Percentiles rank a stretch among this genome's conserved stretches.
Conservation (phyloP, 2,888 invertebrate species). For the Orthosia cruda region DNA sequence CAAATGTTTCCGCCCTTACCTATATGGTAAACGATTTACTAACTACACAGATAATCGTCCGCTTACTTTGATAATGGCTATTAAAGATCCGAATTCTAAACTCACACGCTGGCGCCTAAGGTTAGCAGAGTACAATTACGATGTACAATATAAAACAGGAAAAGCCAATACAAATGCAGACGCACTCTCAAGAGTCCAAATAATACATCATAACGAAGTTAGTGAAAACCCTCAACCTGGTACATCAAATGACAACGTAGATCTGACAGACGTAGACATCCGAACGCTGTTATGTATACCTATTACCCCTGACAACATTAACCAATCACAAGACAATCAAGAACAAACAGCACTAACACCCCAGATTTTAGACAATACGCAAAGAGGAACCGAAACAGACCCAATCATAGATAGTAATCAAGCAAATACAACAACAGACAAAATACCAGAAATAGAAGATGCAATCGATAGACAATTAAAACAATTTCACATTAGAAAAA, state of each 20-base stretch:
- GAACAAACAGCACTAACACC: not conserved
- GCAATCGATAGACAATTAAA: conserved; percentile 68
- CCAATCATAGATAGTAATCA: not conserved
- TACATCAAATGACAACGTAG: not conserved
- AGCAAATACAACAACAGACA: not conserved
- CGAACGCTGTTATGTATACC: conserved; percentile 2
- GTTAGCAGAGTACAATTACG: too few species aligned
- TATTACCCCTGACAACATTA: not conserved
- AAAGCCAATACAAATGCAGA: conserved; percentile 69
- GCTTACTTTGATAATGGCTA: conserved; percentile 74
- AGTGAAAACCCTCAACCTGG: conserved; percentile 11
- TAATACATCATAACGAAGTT: conserved; percentile 36
- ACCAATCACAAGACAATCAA: not conserved
- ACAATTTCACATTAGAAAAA: conserved; percentile 64
- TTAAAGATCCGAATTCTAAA: too few species aligned
- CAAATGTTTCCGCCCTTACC: conserved; percentile 76
- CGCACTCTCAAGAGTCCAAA: conserved; percentile 65
- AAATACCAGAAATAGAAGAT: conserved; percentile 48
- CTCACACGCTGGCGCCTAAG: too few species aligned
- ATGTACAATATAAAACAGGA: conserved; percentile 69
- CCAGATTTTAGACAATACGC: not conserved
- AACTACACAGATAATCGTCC: conserved; percentile 81
- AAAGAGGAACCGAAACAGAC: not conserved
- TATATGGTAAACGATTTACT: conserved; percentile 76
- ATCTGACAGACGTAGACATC: not conserved